Percentiles rank a stretch among this genome's conserved stretches.
Conservation (phyloP, 2,888 invertebrate species). For the Tenthredo livida region DNA sequence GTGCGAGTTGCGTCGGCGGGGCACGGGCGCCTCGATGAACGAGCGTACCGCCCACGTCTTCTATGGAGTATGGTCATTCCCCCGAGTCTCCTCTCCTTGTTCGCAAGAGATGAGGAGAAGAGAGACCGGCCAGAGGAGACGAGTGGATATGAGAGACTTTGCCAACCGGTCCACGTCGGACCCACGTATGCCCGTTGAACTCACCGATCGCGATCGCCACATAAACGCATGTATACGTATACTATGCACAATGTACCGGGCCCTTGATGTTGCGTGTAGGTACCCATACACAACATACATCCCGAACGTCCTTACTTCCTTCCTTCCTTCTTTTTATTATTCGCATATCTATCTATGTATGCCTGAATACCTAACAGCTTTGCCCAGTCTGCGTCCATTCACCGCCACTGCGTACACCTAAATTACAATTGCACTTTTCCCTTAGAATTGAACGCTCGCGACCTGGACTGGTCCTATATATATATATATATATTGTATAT, state of each 20-base stretch:
- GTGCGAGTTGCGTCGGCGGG: conserved; percentile 10
- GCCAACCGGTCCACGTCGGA: conserved; percentile 39
- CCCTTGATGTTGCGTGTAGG: background rate
- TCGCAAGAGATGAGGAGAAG: background rate
- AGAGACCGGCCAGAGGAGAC: background rate
- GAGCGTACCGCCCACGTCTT: conserved; percentile 39
- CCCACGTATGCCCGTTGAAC: background rate
- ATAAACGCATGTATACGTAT: background rate
- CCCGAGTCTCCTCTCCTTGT: conserved; percentile 1
- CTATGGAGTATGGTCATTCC: conserved; percentile 42
- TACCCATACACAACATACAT: background rate
- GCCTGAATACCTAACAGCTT: too few species aligned
- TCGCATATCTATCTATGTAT: background rate
- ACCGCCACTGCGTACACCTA: too few species aligned
- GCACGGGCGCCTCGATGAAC: conserved; percentile 24
- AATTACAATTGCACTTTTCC: too few species aligned
- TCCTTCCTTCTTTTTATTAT: background rate
- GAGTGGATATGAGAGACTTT: conserved; percentile 12
- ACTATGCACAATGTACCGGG: background rate
- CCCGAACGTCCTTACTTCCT: background rate
- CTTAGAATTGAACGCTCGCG: too few species aligned
- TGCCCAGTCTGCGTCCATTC: too few species aligned
- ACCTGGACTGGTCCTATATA: too few species aligned
- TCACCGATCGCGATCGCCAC: background rate
- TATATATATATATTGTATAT: too few species aligned